phyloP scores from a whole-genome alignment of 2,888 invertebrate species.

The Aphelenchoides bicaudatus region DNA sequence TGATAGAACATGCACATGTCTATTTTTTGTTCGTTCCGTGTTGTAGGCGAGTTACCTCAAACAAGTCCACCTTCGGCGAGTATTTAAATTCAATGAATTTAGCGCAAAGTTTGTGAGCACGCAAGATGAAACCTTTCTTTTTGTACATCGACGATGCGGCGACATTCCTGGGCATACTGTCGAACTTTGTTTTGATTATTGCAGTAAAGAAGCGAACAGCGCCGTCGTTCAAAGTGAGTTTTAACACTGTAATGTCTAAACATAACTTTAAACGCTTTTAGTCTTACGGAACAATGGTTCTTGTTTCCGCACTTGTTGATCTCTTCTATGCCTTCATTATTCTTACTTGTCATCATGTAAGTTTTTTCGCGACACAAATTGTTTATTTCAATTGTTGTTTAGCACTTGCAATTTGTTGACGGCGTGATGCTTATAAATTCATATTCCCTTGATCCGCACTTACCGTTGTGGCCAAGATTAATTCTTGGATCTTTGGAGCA shows the following conservation, averaged over 20 bases:
- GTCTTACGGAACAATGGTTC: slow-evolving; percentile 18
- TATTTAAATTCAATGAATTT: no score
- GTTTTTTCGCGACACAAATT: neutral
- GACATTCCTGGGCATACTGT: neutral
- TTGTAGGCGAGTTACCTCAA: no score
- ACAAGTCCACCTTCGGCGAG: no score
- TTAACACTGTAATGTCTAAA: no score
- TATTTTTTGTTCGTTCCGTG: no score
- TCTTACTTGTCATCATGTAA: slow-evolving; percentile 14
- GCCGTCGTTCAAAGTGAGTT: no score
- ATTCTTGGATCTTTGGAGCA: slow-evolving; percentile 13
- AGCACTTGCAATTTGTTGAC: slow-evolving; percentile 14
- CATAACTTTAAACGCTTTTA: slow-evolving; percentile 3
- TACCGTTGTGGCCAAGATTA: slow-evolving; percentile 8
- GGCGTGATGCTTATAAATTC: slow-evolving; percentile 15
- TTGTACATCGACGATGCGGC: slow-evolving; percentile 12
- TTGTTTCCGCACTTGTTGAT: slow-evolving; percentile 11
- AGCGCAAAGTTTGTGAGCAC: no score
- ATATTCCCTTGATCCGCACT: neutral
- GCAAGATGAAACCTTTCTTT: slow-evolving; percentile 12
- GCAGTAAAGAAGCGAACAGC: slow-evolving; percentile 19
- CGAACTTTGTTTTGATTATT: neutral
- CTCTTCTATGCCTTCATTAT: slow-evolving; percentile 12
- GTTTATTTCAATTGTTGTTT: neutral
- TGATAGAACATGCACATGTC: no score